Percentiles rank a stretch among this genome's conserved stretches.
Evolutionary conservation across 1,140 invertebrate genomes (phyloP).

Genomic region (Drosophila rufa): DNA sequence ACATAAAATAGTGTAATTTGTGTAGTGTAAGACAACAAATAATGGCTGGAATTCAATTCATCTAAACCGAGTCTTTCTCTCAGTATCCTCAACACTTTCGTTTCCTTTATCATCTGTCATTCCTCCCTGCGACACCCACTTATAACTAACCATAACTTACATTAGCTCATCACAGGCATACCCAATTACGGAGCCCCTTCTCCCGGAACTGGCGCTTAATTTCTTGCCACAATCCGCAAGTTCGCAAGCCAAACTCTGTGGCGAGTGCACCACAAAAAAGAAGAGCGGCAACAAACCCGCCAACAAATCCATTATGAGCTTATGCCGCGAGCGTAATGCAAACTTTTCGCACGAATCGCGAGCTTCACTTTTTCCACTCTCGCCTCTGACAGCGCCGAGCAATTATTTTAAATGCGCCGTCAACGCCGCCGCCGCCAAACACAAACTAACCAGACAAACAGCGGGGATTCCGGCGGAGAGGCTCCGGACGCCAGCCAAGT

Average conservation of each 20-base stretch:
- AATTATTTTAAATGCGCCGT: constrained; percentile 81
- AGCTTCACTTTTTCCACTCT: constrained; percentile 62
- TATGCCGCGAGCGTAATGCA: constrained; percentile 76
- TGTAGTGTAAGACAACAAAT: too few relatives aligned
- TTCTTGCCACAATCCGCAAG: constrained; percentile 50
- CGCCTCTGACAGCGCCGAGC: constrained; percentile 54
- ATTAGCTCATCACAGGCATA: constrained; percentile 54
- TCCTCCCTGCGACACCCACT: constrained; percentile 29
- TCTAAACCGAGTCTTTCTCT: neutral
- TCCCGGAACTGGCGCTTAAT: constrained; percentile 11
- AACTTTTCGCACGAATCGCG: constrained; percentile 79
- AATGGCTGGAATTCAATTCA: too few relatives aligned
- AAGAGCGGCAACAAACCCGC: constrained; percentile 50
- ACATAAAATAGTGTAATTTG: too few relatives aligned
- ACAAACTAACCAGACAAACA: constrained; percentile 79
- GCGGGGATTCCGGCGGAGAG: constrained; percentile 23
- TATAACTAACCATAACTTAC: constrained; percentile 64
- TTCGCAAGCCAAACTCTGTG: constrained; percentile 36
- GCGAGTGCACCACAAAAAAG: constrained; percentile 23
- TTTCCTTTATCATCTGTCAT: constrained; percentile 2
- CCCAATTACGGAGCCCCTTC: constrained; percentile 37
- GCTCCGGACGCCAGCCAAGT: neutral
- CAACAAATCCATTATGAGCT: constrained; percentile 81
- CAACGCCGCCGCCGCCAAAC: constrained; percentile 61
- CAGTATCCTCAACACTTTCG: constrained; percentile 30